These are phyloP conservation scores for Eupeodes luniger DNA, from an alignment of 2,888 invertebrate genomes.

Conservation along the genomic window DNA sequence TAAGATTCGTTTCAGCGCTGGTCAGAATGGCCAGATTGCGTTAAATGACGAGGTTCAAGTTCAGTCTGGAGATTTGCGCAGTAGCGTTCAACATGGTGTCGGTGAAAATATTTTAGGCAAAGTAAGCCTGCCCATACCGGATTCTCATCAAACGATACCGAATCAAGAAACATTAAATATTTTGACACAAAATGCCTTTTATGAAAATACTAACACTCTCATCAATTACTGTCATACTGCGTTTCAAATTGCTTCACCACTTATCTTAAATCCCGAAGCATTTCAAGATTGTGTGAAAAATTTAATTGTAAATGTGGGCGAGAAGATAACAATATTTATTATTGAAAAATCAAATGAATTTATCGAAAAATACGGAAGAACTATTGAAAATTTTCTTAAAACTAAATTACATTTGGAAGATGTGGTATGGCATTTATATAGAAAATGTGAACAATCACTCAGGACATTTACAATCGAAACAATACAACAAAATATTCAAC, in stretches of 20 bases:
- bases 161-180: constrained; percentile 26
- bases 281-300: constrained; percentile 56
- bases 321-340: constrained; percentile 7
- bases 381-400: constrained; percentile 19
- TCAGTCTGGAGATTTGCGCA: constrained; percentile 78
- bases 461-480: constrained; percentile 6
- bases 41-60: constrained; percentile 80
- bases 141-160: constrained; percentile 46
- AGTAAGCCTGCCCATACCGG: constrained; percentile 79
- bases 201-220: constrained; percentile 16
- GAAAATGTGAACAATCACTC: background rate
- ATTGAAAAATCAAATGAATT: constrained; percentile 41
- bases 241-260: background rate
- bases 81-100: constrained; percentile 80
- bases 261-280: constrained; percentile 22
- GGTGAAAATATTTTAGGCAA: constrained; percentile 79
- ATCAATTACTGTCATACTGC: constrained; percentile 9
- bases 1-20: constrained; percentile 80
- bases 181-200: constrained; percentile 27
- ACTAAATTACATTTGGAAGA: constrained; percentile 36
- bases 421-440: constrained; percentile 52
- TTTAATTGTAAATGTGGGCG: constrained; percentile 14
- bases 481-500: background rate
- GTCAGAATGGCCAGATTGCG: constrained; percentile 78
- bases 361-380: background rate